Base-by-base conservation (phyloP, 2,888 invertebrate species). In the Athrips mouffetella region DNA sequence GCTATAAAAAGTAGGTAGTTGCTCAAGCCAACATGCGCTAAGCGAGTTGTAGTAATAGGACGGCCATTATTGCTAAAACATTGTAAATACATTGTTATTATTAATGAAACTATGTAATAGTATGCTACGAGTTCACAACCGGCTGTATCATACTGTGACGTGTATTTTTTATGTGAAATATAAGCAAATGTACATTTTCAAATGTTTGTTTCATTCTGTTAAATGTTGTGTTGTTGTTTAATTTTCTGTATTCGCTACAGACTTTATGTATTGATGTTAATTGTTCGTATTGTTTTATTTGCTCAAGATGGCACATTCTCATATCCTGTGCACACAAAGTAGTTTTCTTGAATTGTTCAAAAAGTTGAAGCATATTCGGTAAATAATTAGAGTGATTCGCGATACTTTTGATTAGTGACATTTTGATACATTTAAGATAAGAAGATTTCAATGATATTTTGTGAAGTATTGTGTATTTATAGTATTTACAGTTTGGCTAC, bases 141-240 rank as follows among this genome's bases (percentile, higher is more conserved):
- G 65, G 64, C 72, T 79, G 76, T 80, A 73, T 68, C 63, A 67
- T 57, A 65, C 52, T 76, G 74, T 78, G 74, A 76, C 76, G 70
- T 82, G 79, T 79, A 76, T 80, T 82, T 84, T 80, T 77, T 83
- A 83, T 83, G 80, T 84, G 74, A 84, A 87, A 85, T 87, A 86
- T 83, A 85, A 83, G 74, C 72, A 67, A 79, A 82, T 84, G 79
- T 80, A 84, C 73, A 79, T 83, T 85, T 80, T 76, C 53, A 62
- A 54, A 60, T 47, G 57, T 58, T 81, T 77, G 83, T 84, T 84
- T 85, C 77, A 81, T 83, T 83, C n/a, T n/a, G n/a, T n/a, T n/a
- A n/a, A n/a, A n/a, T n/a, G n/a, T n/a, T n/a, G n/a, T n/a, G n/a
- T n/a, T n/a, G n/a, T n/a, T n/a, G n/a, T n/a, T n/a, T n/a, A n/a